Base-by-base conservation (phyloP, 1,140 invertebrate species). In the Aporrectodea caliginosa region DNA sequence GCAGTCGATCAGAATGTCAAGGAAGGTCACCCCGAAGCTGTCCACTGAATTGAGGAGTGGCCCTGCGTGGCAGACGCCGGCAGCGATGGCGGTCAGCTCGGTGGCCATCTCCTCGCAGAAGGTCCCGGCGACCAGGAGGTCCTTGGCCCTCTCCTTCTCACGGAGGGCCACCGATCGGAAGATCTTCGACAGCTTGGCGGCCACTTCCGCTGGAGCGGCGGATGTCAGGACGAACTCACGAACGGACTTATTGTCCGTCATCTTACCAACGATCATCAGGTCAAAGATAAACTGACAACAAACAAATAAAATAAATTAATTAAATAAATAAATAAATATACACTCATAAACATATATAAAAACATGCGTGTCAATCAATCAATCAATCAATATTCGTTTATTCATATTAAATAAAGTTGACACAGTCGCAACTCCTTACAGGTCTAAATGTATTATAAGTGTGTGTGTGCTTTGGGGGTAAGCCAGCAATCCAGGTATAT, bases 241-340 rank as follows among this genome's bases (percentile, higher is more conserved):
- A 43, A 99, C 95, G 0, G 97, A 96, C 83, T 95, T 94, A 88
- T 99, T 98, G 82, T 96, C 93, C 88, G 95, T 93, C 83, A 95
- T 95, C 89, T 98, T 99, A 14, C 97, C 97, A 88, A 96, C 97
- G 2, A 98, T 93, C 95, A 99, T 99, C 84, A 99, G 90, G 88
- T 99, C 98, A 89, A 98, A 98, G 32, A 99, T 95, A 88, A 99
- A 99, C 92, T 94, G 86, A n/a, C n/a, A n/a, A n/a, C n/a, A n/a
- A n/a, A n/a, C n/a, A n/a, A n/a, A n/a, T n/a, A n/a, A n/a, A n/a
- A n/a, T n/a, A n/a, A n/a, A n/a, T n/a, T n/a, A n/a, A n/a, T n/a
- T n/a, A n/a, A n/a, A n/a, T n/a, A n/a, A n/a, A n/a, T n/a, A n/a
- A n/a, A n/a, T n/a, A n/a, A n/a, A n/a, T n/a, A n/a, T n/a, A n/a